These are phyloP conservation scores for Noctilio leporinus DNA, from an alignment of 2,113 vertebrate species.

Conservation along the genomic window DNA sequence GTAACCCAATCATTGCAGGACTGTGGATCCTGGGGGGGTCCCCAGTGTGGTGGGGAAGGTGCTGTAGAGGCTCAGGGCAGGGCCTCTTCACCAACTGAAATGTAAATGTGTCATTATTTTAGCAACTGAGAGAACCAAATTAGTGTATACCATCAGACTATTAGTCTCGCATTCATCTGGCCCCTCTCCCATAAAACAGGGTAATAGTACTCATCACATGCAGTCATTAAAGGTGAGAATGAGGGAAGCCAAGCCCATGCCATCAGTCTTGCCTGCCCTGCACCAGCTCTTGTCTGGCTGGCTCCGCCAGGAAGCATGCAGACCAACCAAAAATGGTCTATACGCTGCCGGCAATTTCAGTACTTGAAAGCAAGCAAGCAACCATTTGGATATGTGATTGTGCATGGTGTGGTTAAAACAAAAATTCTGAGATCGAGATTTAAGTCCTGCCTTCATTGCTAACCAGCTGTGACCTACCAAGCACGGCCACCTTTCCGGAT, in stretches of 20 bases:
- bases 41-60: not conserved
- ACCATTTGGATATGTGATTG: not conserved
- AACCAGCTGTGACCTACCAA: not conserved
- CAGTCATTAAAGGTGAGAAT: not conserved
- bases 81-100: not conserved
- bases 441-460: not conserved
- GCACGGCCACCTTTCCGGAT: not conserved
- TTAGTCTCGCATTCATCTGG: not conserved
- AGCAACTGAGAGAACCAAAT: not conserved
- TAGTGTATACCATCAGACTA: not conserved
- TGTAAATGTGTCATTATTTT: not conserved
- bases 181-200: not conserved
- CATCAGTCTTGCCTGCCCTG: not conserved
- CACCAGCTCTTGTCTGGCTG: not conserved
- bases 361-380: not conserved
- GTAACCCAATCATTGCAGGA: not conserved
- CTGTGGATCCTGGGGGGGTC: not conserved
- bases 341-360: not conserved
- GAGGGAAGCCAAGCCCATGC: not conserved
- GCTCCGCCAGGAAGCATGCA: not conserved
- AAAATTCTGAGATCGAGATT: not conserved
- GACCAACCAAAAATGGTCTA: not conserved
- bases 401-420: not conserved
- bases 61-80: not conserved
- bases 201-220: not conserved